Evolutionary conservation across 2,888 invertebrate species (phyloP).

Genomic region (Molanna angustata): DNA sequence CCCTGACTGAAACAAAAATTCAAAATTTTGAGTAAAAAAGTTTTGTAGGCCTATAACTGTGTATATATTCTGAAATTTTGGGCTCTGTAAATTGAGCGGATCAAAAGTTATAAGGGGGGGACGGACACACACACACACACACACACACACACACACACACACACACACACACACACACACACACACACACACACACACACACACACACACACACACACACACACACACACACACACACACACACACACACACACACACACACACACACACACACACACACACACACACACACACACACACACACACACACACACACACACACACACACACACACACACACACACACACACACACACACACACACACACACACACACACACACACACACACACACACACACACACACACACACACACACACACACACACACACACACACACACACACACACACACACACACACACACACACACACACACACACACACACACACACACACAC

Average conservation of each 20-base stretch:
- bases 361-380: not conserved
- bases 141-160: constrained; percentile 32
- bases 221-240: constrained; percentile 28
- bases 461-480: not conserved
- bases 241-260: not conserved
- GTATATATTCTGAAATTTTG: too few species aligned
- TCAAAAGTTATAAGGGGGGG: too few species aligned
- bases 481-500: not conserved
- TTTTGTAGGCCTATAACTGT: too few species aligned
- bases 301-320: not conserved
- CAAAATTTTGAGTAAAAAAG: too few species aligned
- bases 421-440: not conserved
- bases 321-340: not conserved
- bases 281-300: not conserved
- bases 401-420: not conserved
- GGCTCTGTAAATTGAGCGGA: too few species aligned
- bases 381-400: not conserved
- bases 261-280: not conserved
- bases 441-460: not conserved
- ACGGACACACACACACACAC: too few species aligned
- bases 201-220: constrained; percentile 38
- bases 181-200: constrained; percentile 14
- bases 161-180: constrained; percentile 21
- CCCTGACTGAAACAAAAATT: too few species aligned
- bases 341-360: not conserved